These are phyloP conservation scores for Todiramphus chloris DNA, from an alignment of 2,113 vertebrate genomes.

Conservation along the genomic window DNA sequence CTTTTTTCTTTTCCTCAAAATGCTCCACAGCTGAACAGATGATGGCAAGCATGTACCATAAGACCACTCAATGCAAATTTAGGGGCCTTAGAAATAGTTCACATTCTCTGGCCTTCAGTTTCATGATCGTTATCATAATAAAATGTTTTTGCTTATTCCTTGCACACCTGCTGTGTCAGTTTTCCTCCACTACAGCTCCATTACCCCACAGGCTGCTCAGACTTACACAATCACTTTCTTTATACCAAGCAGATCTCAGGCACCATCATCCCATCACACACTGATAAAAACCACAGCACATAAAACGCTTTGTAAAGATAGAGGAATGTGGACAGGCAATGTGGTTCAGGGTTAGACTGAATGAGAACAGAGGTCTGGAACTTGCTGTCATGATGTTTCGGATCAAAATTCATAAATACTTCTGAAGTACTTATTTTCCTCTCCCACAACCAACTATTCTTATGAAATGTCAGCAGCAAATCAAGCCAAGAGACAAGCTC, in stretches of 20 bases:
- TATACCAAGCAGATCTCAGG: background rate
- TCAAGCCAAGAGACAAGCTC: background rate
- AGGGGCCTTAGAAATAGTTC: conserved; percentile 45
- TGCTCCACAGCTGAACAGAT: conserved; percentile 7
- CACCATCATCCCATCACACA: background rate
- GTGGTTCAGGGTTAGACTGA: background rate
- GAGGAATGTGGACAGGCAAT: background rate
- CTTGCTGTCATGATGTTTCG: background rate
- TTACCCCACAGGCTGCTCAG: background rate
- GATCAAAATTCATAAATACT: conserved; percentile 19
- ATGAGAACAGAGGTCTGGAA: conserved; percentile 23
- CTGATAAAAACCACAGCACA: background rate
- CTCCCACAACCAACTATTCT: background rate
- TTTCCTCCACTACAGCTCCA: background rate
- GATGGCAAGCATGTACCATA: background rate
- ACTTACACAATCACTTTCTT: background rate
- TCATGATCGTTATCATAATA: conserved; percentile 60
- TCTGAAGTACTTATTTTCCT: conserved; percentile 28
- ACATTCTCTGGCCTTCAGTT: conserved; percentile 58
- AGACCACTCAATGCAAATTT: background rate
- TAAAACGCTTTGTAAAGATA: background rate
- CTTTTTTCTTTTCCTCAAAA: background rate
- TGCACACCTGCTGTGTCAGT: conserved; percentile 65
- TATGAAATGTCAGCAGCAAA: background rate
- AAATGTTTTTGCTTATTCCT: conserved; percentile 41